Evolutionary conservation across 2,888 invertebrate genomes (phyloP).

Genomic region (Onchidella celtica): DNA sequence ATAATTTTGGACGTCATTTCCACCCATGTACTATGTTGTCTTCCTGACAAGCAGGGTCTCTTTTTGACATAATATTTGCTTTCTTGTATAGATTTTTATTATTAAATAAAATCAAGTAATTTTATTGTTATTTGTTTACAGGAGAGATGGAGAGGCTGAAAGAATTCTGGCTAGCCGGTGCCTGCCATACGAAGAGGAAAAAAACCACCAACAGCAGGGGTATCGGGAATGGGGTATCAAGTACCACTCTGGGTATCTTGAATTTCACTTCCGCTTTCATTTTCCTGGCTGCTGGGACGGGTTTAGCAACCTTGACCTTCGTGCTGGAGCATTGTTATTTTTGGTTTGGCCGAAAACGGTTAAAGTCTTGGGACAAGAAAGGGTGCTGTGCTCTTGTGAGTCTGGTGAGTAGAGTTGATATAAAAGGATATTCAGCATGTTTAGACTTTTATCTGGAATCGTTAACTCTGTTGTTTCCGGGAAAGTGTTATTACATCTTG

Average conservation of each 20-base stretch:
- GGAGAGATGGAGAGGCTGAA: slow-evolving; percentile 96
- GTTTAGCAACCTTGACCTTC: slow-evolving; percentile 92
- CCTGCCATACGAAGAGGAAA: slow-evolving; percentile 90
- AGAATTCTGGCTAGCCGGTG: slow-evolving; percentile 96
- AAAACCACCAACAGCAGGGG: slow-evolving; percentile 54
- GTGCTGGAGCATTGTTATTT: slow-evolving; percentile 96
- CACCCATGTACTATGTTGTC: no score
- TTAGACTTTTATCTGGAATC: no score
- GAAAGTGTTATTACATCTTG: neutral
- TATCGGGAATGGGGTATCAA: slow-evolving; percentile 84
- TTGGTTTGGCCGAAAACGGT: slow-evolving; percentile 84
- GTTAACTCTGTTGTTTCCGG: no score
- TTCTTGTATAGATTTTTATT: no score
- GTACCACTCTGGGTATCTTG: slow-evolving; percentile 82
- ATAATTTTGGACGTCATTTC: no score
- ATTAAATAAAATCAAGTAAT: no score
- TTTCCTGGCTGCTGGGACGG: slow-evolving; percentile 95
- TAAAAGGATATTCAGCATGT: no score
- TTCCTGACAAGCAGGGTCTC: no score
- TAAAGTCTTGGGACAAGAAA: slow-evolving; percentile 85
- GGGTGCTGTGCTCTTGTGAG: slow-evolving; percentile 97
- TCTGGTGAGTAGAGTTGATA: slow-evolving; percentile 85
- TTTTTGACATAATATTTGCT: no score
- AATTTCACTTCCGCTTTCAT: slow-evolving; percentile 99
- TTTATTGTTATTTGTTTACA: no score